Conservation (phyloP, 2,113 vertebrate species). For the Alligator sinensis region DNA sequence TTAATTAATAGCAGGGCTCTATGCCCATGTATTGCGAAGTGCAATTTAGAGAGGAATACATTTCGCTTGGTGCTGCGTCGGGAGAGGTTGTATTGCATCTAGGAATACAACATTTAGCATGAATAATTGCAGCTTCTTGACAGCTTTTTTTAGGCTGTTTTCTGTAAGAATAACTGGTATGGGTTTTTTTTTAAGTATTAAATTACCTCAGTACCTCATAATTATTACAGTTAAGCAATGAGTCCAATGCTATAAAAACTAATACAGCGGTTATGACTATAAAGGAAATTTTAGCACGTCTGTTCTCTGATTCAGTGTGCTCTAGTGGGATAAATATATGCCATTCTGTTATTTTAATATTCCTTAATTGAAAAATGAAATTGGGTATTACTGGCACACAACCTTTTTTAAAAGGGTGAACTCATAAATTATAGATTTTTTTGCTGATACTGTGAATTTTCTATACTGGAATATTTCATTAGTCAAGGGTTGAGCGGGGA, state of each 20-base stretch:
- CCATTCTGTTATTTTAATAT: constrained; percentile 52
- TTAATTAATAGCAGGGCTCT: neutral
- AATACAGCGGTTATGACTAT: constrained; percentile 41
- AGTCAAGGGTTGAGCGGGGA: constrained; percentile 2
- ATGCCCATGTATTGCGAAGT: neutral
- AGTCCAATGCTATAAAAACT: constrained; percentile 62
- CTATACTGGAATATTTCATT: constrained; percentile 42
- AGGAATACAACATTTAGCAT: neutral
- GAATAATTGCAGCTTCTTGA: constrained; percentile 46
- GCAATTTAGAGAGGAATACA: neutral
- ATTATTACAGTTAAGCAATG: constrained; percentile 62
- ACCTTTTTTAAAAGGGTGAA: neutral
- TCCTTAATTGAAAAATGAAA: constrained; percentile 50
- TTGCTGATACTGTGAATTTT: constrained; percentile 56
- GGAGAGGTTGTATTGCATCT: neutral
- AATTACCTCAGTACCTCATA: constrained; percentile 51
- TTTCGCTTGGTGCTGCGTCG: constrained; percentile 8
- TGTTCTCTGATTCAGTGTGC: constrained; percentile 56
- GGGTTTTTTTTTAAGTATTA: constrained; percentile 46
- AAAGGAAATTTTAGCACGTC: constrained; percentile 43
- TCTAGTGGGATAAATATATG: constrained; percentile 35
- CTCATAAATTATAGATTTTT: constrained; percentile 35
- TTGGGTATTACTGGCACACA: constrained; percentile 44
- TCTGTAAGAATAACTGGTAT: constrained; percentile 52
- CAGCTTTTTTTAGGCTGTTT: constrained; percentile 25